Evolutionary conservation across 2,113 vertebrate species (phyloP).

Genomic region (Garra rufa): DNA sequence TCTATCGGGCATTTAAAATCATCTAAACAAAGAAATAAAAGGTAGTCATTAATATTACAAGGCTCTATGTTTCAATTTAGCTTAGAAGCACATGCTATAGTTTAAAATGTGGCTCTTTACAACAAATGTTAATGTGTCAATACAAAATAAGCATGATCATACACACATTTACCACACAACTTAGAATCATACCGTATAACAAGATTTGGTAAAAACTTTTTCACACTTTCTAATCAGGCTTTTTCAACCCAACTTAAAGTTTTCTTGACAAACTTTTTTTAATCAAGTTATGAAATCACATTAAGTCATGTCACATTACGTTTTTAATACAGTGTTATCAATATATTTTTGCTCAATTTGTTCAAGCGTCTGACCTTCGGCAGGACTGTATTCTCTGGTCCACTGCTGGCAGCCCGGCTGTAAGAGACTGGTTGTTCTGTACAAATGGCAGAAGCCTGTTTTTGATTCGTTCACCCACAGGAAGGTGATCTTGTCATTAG

Average conservation of each 20-base stretch:
- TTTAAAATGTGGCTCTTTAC: background rate
- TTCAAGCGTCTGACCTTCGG: constrained; percentile 78
- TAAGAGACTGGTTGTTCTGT: constrained; percentile 85
- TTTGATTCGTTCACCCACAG: constrained; percentile 93
- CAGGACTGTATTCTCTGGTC: constrained; percentile 77
- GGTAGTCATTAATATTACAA: background rate
- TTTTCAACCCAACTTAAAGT: too few relatives aligned
- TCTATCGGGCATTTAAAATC: constrained; percentile 92
- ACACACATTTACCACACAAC: too few relatives aligned
- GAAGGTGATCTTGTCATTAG: constrained; percentile 89
- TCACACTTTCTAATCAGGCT: too few relatives aligned
- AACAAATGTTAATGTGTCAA: background rate
- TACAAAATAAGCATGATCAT: background rate
- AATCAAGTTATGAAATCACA: too few relatives aligned
- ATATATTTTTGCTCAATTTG: background rate
- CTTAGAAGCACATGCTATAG: background rate
- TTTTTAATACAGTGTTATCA: background rate
- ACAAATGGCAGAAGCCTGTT: constrained; percentile 93
- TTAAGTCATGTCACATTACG: background rate
- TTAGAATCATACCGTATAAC: too few relatives aligned
- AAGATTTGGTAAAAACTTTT: too few relatives aligned
- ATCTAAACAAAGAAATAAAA: constrained; percentile 70
- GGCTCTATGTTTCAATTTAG: background rate
- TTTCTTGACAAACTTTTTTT: too few relatives aligned
- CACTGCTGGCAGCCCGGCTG: constrained; percentile 82